A percentile compares a stretch with the other conserved stretches of the same genome.
Evolutionary conservation across 2,888 invertebrate species (phyloP).

Genomic region (Xanthia togata): DNA sequence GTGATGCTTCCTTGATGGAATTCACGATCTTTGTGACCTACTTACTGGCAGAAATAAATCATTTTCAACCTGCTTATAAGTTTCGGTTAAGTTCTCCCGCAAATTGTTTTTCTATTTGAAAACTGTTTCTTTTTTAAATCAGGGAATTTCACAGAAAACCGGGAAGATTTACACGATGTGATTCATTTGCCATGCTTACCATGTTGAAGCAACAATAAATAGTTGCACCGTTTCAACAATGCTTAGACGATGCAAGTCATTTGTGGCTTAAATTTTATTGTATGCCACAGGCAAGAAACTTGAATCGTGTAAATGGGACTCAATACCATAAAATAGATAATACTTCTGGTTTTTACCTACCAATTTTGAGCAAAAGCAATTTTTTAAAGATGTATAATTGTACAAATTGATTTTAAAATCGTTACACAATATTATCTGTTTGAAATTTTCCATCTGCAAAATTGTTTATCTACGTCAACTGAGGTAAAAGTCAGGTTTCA

Average conservation of each 20-base stretch:
- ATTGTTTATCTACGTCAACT: neutral
- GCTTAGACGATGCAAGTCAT: neutral
- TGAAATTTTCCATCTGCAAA: neutral
- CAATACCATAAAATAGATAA: neutral
- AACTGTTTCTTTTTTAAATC: neutral
- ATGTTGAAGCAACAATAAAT: neutral
- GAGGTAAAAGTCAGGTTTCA: neutral
- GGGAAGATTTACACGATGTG: neutral
- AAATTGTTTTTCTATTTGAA: neutral
- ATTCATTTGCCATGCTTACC: neutral
- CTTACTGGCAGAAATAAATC: neutral
- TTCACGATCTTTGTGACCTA: conserved; percentile 23
- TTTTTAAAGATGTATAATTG: neutral
- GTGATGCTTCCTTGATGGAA: neutral
- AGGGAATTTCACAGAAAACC: neutral
- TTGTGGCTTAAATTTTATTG: neutral
- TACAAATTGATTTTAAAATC: neutral
- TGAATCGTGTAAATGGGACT: neutral
- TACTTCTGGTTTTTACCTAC: neutral
- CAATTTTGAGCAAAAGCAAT: neutral
- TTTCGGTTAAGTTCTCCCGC: neutral
- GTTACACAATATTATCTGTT: too few species aligned
- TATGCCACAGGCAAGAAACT: neutral
- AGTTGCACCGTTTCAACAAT: neutral
- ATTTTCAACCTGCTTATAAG: neutral